A percentile compares a stretch with the other conserved stretches of the same genome.
These are phyloP conservation scores for Egretta garzetta DNA, from an alignment of 2,113 vertebrate genomes.

Conservation along the genomic window DNA sequence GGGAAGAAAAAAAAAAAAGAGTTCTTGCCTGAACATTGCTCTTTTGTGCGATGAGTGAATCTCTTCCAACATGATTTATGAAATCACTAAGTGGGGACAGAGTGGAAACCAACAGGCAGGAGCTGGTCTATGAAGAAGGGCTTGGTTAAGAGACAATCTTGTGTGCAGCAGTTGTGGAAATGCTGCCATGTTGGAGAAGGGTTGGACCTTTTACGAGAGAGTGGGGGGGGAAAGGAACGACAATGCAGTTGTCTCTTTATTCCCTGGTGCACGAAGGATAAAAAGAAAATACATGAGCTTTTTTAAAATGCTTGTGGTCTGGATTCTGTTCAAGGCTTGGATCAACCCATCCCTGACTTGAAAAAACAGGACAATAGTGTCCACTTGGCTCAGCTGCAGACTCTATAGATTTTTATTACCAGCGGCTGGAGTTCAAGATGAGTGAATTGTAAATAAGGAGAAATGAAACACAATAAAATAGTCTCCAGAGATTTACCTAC, in stretches of 20 bases:
- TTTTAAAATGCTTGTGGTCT: not conserved
- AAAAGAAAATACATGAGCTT: not conserved
- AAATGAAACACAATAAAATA: conserved; percentile 61
- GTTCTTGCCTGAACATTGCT: not conserved
- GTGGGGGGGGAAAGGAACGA: not conserved
- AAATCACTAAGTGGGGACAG: not conserved
- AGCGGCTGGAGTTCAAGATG: conserved; percentile 16
- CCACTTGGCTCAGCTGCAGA: conserved; percentile 30
- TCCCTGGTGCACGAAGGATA: not conserved
- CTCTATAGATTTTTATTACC: conserved; percentile 43
- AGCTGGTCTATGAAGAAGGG: not conserved
- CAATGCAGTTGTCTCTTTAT: not conserved
- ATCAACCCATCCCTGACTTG: not conserved
- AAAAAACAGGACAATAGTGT: conserved; percentile 8
- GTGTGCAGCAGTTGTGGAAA: not conserved
- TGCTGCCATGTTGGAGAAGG: not conserved
- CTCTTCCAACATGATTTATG: not conserved
- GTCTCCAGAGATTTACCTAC: conserved; percentile 34
- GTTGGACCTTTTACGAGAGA: not conserved
- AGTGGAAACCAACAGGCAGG: not conserved
- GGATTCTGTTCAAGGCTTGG: conserved; percentile 22
- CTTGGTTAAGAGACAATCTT: not conserved
- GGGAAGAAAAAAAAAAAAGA: too few relatives aligned
- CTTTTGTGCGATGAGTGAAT: not conserved
- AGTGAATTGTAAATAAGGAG: conserved; percentile 48